Base-by-base conservation (phyloP, 1,140 invertebrate genomes). In the Drosophila kikkawai region DNA sequence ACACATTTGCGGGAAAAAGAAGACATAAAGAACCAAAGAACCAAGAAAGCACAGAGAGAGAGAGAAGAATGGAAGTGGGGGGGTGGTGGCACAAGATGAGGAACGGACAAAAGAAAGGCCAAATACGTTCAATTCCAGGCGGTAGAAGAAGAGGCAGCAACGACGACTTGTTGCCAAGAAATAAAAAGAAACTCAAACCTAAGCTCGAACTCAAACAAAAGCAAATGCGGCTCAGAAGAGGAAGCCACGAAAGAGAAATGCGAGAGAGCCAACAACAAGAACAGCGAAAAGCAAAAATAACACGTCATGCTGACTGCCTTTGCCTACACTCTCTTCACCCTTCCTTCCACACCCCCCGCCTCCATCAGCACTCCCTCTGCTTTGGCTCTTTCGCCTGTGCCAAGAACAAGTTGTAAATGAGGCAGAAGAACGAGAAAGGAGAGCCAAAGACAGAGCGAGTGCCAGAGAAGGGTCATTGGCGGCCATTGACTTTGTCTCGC, bases 401-500 rank as follows among this genome's bases (percentile, higher is more conserved):
- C 78, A 90, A 90, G 85, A 90, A 90, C 85, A 90, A 90, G 85
- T 88, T 88, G 85, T 88, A 90, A 88, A 90, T 90, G 84, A 88
- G 66, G 68, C 69, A 66, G 70, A 80, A 76, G 56, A 51, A 66
- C 34, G 39, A 50, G 73, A 73, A 68, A 50, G 59, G 45, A 67
- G 45, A 64, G 75, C 65, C 51, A 70, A 58, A 58, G 50, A 41
- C 11, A 32, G 39, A 42, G 42, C 51, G 37, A 74, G 51, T 50
- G 45, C 65, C 68, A 69, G 55, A 81, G 84, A 81, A 92, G 91
- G 91, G 91, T 92, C 88, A 92, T 83, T 90, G 80, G 87, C 91
- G 91, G 87, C 51, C 91, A 86, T 91, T 92, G 91, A 92, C 91
- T 92, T 90, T 90, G 87, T 92, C 91, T 91, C 82, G 80, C 61